These are phyloP conservation scores for Scarus forsteni DNA, from an alignment of 2,797 vertebrate species.

Conservation along the genomic window DNA sequence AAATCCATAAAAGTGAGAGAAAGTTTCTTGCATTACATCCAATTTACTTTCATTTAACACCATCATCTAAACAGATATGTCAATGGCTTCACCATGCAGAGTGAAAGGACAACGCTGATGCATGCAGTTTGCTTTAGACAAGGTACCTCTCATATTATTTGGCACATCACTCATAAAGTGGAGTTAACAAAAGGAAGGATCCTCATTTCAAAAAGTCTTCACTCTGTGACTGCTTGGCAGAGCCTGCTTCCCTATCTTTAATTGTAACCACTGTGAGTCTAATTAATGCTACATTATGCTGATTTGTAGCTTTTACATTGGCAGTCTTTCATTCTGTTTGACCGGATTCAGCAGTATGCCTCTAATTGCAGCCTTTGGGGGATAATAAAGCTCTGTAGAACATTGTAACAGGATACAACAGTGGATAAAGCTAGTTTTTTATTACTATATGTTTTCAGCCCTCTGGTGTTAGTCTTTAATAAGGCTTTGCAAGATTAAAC, in stretches of 20 bases:
- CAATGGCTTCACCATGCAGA: constrained; percentile 42
- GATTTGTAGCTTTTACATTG: constrained; percentile 64
- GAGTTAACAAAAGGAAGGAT: constrained; percentile 2
- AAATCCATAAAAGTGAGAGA: constrained; percentile 38
- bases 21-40: constrained; percentile 41
- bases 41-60: constrained; percentile 42
- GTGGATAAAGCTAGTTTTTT: constrained; percentile 42
- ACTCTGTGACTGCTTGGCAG: constrained; percentile 17
- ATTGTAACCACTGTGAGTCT: constrained; percentile 56
- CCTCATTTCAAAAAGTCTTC: constrained; percentile 12
- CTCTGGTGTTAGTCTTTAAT: constrained; percentile 34
- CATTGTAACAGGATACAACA: constrained; percentile 46
- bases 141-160: constrained; percentile 28
- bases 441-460: constrained; percentile 50
- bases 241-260: constrained; percentile 20
- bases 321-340: constrained; percentile 62
- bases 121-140: constrained; percentile 22
- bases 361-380: constrained; percentile 70
- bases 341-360: constrained; percentile 60
- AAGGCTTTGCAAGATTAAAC: constrained; percentile 34
- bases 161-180: constrained; percentile 27
- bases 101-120: constrained; percentile 49
- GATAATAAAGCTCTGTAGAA: constrained; percentile 55
- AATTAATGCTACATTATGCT: constrained; percentile 69
- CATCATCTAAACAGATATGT: constrained; percentile 54